Evolutionary conservation across 2,797 vertebrate species (phyloP).

Genomic region (Falco biarmicus): DNA sequence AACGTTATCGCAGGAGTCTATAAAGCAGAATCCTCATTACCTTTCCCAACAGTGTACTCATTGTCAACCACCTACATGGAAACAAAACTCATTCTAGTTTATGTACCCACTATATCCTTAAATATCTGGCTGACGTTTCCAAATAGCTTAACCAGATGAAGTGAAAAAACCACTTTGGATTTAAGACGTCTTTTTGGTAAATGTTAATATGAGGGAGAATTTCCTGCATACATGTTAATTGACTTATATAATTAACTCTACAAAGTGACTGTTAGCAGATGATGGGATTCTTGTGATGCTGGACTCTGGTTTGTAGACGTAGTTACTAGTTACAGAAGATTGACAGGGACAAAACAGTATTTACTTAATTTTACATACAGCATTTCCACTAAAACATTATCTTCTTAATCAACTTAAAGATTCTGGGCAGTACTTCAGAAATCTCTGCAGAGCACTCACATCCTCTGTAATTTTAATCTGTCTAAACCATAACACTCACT

Average conservation of each 20-base stretch:
- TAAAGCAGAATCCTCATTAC: background rate
- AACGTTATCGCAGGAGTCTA: background rate
- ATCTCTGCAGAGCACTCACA: background rate
- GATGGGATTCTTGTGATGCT: background rate
- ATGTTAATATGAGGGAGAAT: background rate
- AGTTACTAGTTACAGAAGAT: background rate
- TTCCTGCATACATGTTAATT: background rate
- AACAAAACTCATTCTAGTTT: background rate
- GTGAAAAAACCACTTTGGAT: background rate
- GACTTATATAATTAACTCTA: background rate
- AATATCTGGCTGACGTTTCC: background rate
- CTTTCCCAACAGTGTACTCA: background rate
- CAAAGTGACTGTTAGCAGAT: background rate
- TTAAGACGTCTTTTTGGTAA: background rate
- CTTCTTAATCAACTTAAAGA: background rate
- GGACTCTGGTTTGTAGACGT: background rate
- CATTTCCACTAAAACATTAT: background rate
- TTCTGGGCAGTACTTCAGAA: background rate
- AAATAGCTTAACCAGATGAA: background rate
- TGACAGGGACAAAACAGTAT: background rate
- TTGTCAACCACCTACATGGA: background rate
- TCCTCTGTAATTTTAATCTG: background rate
- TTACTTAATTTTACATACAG: background rate
- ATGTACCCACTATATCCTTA: background rate
- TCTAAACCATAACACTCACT: background rate